Conservation (phyloP, 2,797 vertebrate genomes). For the Telmatherina bonti region DNA sequence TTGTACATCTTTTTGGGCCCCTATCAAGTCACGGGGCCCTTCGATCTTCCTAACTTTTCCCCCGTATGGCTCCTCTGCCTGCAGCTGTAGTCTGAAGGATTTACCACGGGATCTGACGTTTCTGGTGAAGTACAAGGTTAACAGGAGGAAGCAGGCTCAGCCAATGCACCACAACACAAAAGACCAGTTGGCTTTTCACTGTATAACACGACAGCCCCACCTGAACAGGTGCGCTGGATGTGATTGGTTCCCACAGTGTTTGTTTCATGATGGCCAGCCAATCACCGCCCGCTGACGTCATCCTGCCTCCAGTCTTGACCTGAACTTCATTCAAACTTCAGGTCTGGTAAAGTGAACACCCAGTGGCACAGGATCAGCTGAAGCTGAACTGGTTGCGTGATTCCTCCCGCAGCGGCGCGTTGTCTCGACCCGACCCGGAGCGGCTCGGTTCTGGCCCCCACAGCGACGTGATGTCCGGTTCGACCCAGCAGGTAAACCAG, state of each 20-base stretch:
- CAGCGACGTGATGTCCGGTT: not conserved
- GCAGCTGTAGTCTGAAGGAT: not conserved
- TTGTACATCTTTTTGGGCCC: too few relatives aligned
- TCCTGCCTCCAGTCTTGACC: not conserved
- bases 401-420: not conserved
- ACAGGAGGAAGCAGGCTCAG: not conserved
- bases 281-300: constrained; percentile 57
- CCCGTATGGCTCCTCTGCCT: too few relatives aligned
- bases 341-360: constrained; percentile 21
- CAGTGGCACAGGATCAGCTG: not conserved
- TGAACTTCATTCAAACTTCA: constrained; percentile 52
- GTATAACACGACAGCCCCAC: not conserved
- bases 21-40: too few relatives aligned
- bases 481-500: not conserved
- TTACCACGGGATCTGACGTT: not conserved
- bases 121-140: not conserved
- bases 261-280: not conserved
- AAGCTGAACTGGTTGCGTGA: not conserved
- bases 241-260: constrained; percentile 52
- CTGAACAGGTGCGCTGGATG: constrained; percentile 48
- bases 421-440: not conserved
- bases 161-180: not conserved
- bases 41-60: too few relatives aligned
- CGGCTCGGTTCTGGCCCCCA: not conserved
- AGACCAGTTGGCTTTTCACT: too few relatives aligned